Evolutionary conservation across 2,797 vertebrate species (phyloP).

Genomic region (Amblyraja radiata): DNA sequence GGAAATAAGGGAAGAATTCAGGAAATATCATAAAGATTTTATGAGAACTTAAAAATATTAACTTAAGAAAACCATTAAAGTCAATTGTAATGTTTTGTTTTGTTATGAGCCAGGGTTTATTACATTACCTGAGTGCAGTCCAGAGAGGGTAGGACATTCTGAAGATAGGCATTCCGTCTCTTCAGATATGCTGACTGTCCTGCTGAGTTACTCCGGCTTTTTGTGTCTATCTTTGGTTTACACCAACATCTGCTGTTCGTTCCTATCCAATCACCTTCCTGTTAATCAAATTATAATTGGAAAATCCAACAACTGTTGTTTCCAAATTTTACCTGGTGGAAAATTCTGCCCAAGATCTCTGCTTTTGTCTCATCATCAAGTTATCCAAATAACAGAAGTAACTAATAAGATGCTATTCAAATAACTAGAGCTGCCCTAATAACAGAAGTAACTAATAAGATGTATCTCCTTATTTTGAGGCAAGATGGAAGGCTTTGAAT

Average conservation of each 20-base stretch:
- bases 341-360: background rate
- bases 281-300: background rate
- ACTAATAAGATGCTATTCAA: background rate
- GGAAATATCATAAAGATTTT: background rate
- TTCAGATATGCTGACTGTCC: no score
- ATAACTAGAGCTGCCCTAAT: background rate
- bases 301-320: background rate
- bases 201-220: no score
- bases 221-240: no score
- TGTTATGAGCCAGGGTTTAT: background rate
- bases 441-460: background rate
- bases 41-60: background rate
- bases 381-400: background rate
- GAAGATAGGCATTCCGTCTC: background rate
- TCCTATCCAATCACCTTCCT: background rate
- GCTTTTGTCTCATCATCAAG: background rate
- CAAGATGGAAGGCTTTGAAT: background rate
- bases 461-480: background rate
- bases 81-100: background rate
- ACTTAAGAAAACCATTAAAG: background rate
- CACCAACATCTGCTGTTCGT: no score
- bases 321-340: background rate
- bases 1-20: background rate
- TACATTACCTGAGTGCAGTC: background rate
- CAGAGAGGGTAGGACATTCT: background rate